Base-by-base conservation (phyloP, 2,113 vertebrate species). In the Macrotus californicus region DNA sequence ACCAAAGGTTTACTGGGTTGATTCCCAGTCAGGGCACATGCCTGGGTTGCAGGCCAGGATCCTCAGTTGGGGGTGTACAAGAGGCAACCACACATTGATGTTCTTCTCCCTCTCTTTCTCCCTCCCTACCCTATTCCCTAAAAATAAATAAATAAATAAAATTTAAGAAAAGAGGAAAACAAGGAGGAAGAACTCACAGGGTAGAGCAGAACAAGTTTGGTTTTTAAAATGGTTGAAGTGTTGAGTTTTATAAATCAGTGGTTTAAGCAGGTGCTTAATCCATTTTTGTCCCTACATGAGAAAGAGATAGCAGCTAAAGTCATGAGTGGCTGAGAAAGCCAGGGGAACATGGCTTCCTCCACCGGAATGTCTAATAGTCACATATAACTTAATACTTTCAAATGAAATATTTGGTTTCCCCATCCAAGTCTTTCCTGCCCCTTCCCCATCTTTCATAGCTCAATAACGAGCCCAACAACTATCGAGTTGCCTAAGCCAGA, bases 341-440 rank as follows among this genome's bases (percentile, higher is more conserved):
- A 92, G 76, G 36, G 69, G 18, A 92, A n/a, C 24, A 46, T 61
- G 54, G 19, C 21, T 90, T 85, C 79, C 83, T 94, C 52, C 50
- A 61, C n/a, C 59, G 7, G 5, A 2, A 56, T 80, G 15, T 48
- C 9, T 76, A 75, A 89, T 64, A 79, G 39, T 56, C 48, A 82
- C 48, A 64, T 18, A 43, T 59, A 72, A 83, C 26, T 83, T 48
- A 89, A 59, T 31, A 72, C 59, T 93, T 91, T 93, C 26, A 93
- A 96, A 94, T 19, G 50, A 91, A 87, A 67, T 34, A 64, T 13
- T 31, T 73, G 19, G 77, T 94, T 92, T 87, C 81, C 59, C 41
- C 80, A 82, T 41, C n/a, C 77, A 91, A 91, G 50, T 69, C 13
- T 34, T 85, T 91, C 77, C 48, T 7, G 43, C 34, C 15, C 54